phyloP scores from a whole-genome alignment of 2,888 invertebrate species.

The Melanostoma mellinum region DNA sequence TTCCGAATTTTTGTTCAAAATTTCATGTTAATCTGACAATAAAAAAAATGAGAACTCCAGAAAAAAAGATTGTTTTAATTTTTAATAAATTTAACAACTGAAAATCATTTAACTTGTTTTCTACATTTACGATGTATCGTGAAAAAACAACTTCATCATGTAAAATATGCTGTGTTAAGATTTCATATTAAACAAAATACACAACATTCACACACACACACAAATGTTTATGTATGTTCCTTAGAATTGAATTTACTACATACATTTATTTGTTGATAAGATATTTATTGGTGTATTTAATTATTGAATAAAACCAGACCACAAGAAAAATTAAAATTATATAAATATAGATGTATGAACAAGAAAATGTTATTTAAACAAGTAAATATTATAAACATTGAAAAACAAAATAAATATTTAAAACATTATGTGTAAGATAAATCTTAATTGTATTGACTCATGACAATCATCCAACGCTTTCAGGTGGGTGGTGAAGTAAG shows the following conservation, averaged over 20 bases:
- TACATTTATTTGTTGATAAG: constrained; percentile 30
- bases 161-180: no score
- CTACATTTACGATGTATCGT: neutral
- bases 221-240: no score
- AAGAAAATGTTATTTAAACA: constrained; percentile 65
- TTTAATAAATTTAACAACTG: neutral
- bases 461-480: no score
- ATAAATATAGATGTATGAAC: constrained; percentile 47
- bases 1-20: constrained; percentile 38
- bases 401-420: constrained; percentile 51
- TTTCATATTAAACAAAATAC: no score
- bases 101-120: neutral
- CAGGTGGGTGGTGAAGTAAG: no score
- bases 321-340: constrained; percentile 33
- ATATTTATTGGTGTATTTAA: constrained; percentile 54
- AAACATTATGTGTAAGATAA: neutral
- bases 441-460: no score
- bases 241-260: constrained; percentile 26
- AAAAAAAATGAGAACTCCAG: constrained; percentile 47
- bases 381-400: constrained; percentile 55
- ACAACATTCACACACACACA: no score
- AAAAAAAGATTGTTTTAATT: constrained; percentile 33
- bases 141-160: no score
- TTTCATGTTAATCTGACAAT: constrained; percentile 66
- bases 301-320: constrained; percentile 39